phyloP scores from a whole-genome alignment of 2,113 vertebrate species.

The Salvelinus fontinalis region DNA sequence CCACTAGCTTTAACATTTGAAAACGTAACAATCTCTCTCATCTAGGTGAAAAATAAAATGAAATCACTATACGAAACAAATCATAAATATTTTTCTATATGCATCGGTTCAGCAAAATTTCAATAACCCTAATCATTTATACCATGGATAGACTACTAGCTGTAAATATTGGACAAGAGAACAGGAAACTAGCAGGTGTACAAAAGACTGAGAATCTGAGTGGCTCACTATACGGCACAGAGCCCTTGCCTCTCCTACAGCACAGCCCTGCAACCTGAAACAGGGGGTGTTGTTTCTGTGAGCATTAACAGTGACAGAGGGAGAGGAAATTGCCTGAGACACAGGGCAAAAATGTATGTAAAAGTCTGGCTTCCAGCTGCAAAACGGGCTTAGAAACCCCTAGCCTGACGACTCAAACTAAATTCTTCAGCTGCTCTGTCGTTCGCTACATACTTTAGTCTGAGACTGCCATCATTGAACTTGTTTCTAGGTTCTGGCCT shows the following conservation, averaged over 20 bases:
- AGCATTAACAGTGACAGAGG: slow-evolving; percentile 65
- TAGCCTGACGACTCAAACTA: no score
- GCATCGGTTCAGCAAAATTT: background rate
- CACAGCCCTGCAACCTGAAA: slow-evolving; percentile 59
- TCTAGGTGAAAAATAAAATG: background rate
- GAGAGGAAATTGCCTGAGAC: slow-evolving; percentile 71
- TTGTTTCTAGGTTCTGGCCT: no score
- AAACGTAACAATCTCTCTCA: background rate
- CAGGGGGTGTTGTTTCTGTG: slow-evolving; percentile 53
- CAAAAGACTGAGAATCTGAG: slow-evolving; percentile 52
- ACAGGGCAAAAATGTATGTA: slow-evolving; percentile 57
- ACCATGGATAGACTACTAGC: background rate
- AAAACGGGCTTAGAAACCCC: slow-evolving; percentile 33
- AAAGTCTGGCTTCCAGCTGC: slow-evolving; percentile 68
- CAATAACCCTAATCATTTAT: background rate
- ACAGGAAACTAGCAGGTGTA: slow-evolving; percentile 71
- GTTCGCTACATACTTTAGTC: no score
- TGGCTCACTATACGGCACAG: slow-evolving; percentile 55
- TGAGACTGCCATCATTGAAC: no score
- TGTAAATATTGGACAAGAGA: background rate
- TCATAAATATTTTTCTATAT: background rate
- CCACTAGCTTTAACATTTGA: slow-evolving; percentile 18
- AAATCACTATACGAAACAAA: background rate
- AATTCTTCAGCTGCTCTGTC: no score
- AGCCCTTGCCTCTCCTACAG: slow-evolving; percentile 35